Percentiles rank a stretch among this genome's conserved stretches.
Conservation (phyloP, 2,888 invertebrate species). For the Drosophila meridionalis region DNA sequence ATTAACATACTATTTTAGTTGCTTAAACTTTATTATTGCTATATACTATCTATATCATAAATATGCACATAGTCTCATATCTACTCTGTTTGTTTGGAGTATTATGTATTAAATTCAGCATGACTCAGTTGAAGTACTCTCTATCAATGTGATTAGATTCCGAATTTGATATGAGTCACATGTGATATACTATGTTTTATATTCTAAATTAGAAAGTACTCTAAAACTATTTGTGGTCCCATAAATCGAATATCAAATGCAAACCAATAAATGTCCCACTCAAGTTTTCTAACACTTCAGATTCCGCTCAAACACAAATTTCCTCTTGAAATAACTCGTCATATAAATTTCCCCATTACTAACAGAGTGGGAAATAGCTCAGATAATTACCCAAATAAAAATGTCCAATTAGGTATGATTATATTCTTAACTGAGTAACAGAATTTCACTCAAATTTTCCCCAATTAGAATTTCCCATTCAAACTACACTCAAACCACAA, state of each 20-base stretch:
- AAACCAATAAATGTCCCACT: background rate
- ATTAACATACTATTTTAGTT: constrained; percentile 22
- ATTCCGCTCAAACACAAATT: background rate
- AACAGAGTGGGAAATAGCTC: background rate
- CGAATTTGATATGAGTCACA: constrained; percentile 39
- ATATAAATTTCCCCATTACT: background rate
- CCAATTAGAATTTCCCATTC: constrained; percentile 1
- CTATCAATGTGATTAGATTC: constrained; percentile 46
- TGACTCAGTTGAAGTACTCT: constrained; percentile 41
- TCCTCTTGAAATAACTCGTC: background rate
- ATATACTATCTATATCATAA: background rate
- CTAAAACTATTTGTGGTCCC: constrained; percentile 7
- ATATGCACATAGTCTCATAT: background rate
- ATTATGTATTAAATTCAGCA: constrained; percentile 35
- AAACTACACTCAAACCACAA: background rate
- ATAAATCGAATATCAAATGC: background rate
- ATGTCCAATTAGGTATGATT: background rate
- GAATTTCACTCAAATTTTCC: background rate
- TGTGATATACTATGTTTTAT: background rate
- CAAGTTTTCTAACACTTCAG: background rate
- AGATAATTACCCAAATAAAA: background rate
- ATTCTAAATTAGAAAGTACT: constrained; percentile 42
- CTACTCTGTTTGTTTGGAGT: constrained; percentile 20
- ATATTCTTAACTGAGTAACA: background rate
- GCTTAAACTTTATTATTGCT: background rate